Conservation (phyloP, 1,140 invertebrate species). For the Procambarus virginalis region DNA sequence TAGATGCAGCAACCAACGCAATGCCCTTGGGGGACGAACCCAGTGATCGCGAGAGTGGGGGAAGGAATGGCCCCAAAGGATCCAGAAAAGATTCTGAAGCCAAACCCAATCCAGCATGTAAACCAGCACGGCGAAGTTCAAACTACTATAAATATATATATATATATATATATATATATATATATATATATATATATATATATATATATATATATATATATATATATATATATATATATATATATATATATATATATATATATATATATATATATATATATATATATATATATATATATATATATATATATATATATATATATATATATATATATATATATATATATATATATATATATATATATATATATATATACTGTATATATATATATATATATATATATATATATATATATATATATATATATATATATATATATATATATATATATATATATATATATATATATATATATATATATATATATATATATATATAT, state of each 20-base stretch:
- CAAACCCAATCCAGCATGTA: not conserved
- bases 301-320: not conserved
- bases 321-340: not conserved
- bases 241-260: not conserved
- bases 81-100: not conserved
- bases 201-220: not conserved
- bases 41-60: not conserved
- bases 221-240: not conserved
- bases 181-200: not conserved
- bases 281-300: not conserved
- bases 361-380: not conserved
- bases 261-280: not conserved
- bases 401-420: not conserved
- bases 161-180: not conserved
- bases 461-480: conserved; percentile 2
- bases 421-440: not conserved
- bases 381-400: not conserved
- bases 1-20: not conserved
- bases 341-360: not conserved
- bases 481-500: not conserved
- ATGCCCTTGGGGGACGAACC: not conserved
- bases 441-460: not conserved
- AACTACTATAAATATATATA: not conserved
- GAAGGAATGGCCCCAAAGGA: not conserved
- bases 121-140: not conserved